Evolutionary conservation across 2,797 vertebrate genomes (phyloP), one percentile per base, ranked within the genome.

Genomic region (Neoniphon sammara): DNA sequence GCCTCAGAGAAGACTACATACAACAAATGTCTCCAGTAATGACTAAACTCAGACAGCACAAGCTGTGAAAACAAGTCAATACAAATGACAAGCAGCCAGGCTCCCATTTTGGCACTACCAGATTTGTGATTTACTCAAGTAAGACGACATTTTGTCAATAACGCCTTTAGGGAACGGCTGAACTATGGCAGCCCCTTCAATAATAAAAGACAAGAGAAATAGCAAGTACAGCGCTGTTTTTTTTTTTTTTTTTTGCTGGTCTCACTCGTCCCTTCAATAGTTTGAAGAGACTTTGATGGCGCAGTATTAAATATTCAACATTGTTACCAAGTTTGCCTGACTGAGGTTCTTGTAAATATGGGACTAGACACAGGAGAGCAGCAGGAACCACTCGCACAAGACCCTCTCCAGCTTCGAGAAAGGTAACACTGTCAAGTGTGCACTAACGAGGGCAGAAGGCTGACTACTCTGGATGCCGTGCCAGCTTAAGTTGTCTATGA

Each of bases 61-160:
- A 46, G 54, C 63, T 5, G 55, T 64, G 67, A 81, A 78, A 86
- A 82, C 77, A 85, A 70, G 76, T 83, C 84, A 74, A 85, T 87
- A 87, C 49, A 71, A 87, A 76, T 64, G 80, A 88, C 54, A 67
- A 70, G 60, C 44, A 67, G 65, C 54, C 36, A 25, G 75, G 55
- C 60, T 63, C 66, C 67, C 76, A 50, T 70, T 81, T 76, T 79
- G 66, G 65, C 58, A 75, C 58, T 71, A 73, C 77, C 72, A 75
- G 54, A 73, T 81, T 62, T 85, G 73, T 65, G 73, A 83, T 85
- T 78, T 78, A 67, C 71, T 70, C 4, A 5, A 52, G 70, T 62
- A 61, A 67, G 72, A 78, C 0, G 31, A 70, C 83, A 56, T 64
- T 82, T 86, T 30, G 75, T 84, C 87, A 77, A 85, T 89, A 85